These are phyloP conservation scores for Petroica traversi DNA, from an alignment of 2,113 vertebrate genomes.

Conservation along the genomic window DNA sequence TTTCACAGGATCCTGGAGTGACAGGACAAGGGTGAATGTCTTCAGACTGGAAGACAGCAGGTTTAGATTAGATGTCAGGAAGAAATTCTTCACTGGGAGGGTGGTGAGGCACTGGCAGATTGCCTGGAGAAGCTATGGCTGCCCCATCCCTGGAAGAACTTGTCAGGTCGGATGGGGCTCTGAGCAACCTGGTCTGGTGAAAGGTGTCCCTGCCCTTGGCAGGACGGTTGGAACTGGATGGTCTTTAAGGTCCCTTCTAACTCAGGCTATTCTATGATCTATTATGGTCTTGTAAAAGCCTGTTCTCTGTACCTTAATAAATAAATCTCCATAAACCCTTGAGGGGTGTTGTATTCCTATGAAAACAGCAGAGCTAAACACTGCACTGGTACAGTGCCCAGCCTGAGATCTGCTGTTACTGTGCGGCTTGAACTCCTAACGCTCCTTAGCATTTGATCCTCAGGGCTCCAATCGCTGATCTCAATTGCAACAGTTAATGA, in stretches of 20 bases:
- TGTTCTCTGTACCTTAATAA: not conserved
- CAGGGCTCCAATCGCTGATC: not conserved
- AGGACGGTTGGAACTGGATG: not conserved
- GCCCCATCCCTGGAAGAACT: not conserved
- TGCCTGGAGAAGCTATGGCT: not conserved
- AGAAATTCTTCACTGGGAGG: not conserved
- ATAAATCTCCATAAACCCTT: not conserved
- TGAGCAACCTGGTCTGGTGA: not conserved
- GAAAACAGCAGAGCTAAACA: not conserved
- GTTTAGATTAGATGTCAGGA: not conserved
- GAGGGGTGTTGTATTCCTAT: not conserved
- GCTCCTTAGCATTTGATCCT: not conserved
- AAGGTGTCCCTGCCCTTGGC: not conserved
- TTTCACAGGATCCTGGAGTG: not conserved
- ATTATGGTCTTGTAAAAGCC: not conserved
- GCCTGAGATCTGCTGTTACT: not conserved
- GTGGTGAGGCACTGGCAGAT: not conserved
- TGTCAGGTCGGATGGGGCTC: not conserved
- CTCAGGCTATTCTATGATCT: not conserved
- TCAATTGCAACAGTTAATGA: not conserved
- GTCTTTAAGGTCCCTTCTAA: not conserved
- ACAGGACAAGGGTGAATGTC: not conserved
- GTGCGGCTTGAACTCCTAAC: not conserved
- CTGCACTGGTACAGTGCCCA: not conserved
- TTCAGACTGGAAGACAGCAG: not conserved